These are phyloP conservation scores for Troilus luridus DNA, from an alignment of 2,888 invertebrate genomes.

Conservation along the genomic window DNA sequence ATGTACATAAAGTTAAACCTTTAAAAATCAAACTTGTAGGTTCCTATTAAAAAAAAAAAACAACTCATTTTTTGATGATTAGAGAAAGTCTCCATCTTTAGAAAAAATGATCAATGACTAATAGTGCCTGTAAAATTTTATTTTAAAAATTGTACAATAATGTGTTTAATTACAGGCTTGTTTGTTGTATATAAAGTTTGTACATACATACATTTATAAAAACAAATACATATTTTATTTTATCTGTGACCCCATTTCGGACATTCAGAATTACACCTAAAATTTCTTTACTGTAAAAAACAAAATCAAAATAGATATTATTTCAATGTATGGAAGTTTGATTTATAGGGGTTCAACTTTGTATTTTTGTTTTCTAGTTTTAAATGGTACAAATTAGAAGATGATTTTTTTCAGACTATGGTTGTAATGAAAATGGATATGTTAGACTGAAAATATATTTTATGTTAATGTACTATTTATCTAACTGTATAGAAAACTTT, in stretches of 20 bases:
- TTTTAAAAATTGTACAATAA: background rate
- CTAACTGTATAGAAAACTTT: constrained; percentile 28
- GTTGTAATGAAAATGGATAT: background rate
- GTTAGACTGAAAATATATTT: constrained; percentile 21
- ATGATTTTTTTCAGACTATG: background rate
- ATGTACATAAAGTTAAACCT: background rate
- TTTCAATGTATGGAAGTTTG: background rate
- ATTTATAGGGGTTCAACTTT: background rate
- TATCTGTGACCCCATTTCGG: background rate
- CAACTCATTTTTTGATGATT: background rate
- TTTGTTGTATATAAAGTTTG: background rate
- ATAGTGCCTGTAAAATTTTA: background rate
- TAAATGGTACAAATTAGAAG: constrained; percentile 19
- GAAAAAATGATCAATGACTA: background rate
- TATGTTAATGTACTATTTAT: background rate
- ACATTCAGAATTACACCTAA: background rate
- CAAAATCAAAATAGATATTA: background rate
- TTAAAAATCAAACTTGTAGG: background rate
- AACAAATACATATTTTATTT: background rate
- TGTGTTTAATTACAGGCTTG: background rate
- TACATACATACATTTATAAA: background rate
- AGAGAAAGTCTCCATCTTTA: background rate
- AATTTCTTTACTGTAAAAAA: background rate
- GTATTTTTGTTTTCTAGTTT: background rate
- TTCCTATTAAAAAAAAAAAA: background rate